Base-by-base conservation (phyloP, 2,888 invertebrate genomes). In the Molorchus minor region DNA sequence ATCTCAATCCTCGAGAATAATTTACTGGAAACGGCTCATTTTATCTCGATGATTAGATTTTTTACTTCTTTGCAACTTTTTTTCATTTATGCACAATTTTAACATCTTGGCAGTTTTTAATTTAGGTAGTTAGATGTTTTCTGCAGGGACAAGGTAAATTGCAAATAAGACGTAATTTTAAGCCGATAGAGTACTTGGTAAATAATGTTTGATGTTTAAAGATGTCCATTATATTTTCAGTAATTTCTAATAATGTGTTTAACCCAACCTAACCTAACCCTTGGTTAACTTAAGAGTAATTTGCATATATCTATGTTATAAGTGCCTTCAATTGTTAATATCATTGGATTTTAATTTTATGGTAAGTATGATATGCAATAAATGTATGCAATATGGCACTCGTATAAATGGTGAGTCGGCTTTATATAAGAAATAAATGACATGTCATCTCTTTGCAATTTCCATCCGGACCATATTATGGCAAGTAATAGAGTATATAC, bases 381-480 rank as follows among this genome's bases (percentile, higher is more conserved):
- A 13, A 21, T 29, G 5, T 3, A 44, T 15, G 15, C 15, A 36
- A 16, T n/a, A n/a, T 20, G 16, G 16, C 13, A 10, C 16, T n/a
- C n/a, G 21, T 55, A 55, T 49, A 58, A 49, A 20, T 44, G 49
- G 55, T 59, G 58, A 54, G 58, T 54, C 59, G 49, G 55, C 44
- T 49, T 65, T 62, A 55, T 62, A 62, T 62, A 67, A 61, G 45
- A 52, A 56, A 55, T 58, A 70, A 67, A 72, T 72, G 73, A 73
- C 72, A 71, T 71, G 74, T 73, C 75, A 75, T 73, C 73, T 71
- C 73, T 72, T 72, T 66, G 69, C 71, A 75, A 76, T 76, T 74
- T 71, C 72, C 68, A 73, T 71, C 69, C 70, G 67, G 65, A 64
- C 71, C 72, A 70, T 72, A 74, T 75, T 76, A 77, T 75, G 71